phyloP scores from a whole-genome alignment of 2,888 invertebrate species.

The Drosophila longiperda region DNA sequence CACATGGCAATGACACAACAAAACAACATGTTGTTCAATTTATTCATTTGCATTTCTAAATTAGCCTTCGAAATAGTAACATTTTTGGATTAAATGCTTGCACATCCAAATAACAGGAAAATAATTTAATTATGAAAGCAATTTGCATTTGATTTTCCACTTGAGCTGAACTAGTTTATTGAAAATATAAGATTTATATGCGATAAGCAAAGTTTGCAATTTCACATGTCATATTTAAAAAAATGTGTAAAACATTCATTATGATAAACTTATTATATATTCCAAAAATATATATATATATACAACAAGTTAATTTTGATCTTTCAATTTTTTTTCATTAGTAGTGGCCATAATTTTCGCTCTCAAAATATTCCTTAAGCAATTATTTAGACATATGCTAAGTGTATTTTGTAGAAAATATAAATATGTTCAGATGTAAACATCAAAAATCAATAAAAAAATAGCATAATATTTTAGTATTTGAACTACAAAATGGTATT shows the following conservation, averaged over 20 bases:
- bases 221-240: not conserved
- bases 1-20: slow-evolving; percentile 3
- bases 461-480: not conserved
- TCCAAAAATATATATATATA: not conserved
- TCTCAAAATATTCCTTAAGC: not conserved
- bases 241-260: not conserved
- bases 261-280: not conserved
- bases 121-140: slow-evolving; percentile 2
- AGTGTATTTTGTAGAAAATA: not conserved
- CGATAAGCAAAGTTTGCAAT: not conserved
- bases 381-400: too few relatives aligned
- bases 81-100: not conserved
- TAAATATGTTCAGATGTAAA: not conserved
- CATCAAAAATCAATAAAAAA: not conserved
- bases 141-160: not conserved
- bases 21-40: slow-evolving; percentile 11
- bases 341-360: not conserved
- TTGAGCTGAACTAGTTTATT: not conserved
- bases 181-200: not conserved
- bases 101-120: slow-evolving; percentile 3
- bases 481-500: not conserved
- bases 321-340: not conserved
- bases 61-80: not conserved
- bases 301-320: not conserved
- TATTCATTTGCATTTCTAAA: slow-evolving; percentile 26